A percentile compares a stretch with the other conserved stretches of the same genome.
phyloP scores from a whole-genome alignment of 2,797 vertebrate genomes.

The Megaceryle alcyon region DNA sequence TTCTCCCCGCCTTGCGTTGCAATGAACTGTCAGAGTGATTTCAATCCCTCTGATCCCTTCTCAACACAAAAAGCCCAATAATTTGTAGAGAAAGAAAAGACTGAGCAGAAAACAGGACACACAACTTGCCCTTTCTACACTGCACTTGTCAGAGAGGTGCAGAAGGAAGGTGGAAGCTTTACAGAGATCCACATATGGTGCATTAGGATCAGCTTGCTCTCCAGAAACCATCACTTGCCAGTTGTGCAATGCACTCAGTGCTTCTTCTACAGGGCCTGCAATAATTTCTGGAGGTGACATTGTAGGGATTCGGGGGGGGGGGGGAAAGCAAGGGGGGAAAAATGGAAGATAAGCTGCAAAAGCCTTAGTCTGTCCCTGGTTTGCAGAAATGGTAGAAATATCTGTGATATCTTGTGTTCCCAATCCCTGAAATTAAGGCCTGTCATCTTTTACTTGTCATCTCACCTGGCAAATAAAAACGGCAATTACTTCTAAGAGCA shows the following conservation, averaged over 20 bases:
- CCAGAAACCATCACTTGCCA: not conserved
- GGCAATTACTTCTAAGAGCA: not conserved
- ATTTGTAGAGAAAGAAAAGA: no score
- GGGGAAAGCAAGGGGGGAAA: fast-evolving
- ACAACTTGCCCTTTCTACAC: no score
- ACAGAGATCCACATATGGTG: no score
- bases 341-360: not conserved
- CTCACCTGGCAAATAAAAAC: not conserved
- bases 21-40: no score
- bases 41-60: no score
- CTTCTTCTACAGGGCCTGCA: not conserved
- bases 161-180: no score
- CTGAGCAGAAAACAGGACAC: no score
- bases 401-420: not conserved
- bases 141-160: no score
- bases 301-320: no score
- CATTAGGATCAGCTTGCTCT: not conserved
- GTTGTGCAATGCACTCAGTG: not conserved
- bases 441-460: not conserved
- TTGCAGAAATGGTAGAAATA: not conserved
- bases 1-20: no score
- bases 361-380: not conserved
- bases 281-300: not conserved
- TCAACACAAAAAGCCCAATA: no score
- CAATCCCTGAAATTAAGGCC: not conserved